phyloP scores from a whole-genome alignment of 1,140 invertebrate genomes.

The Sminthurides bifidus region DNA sequence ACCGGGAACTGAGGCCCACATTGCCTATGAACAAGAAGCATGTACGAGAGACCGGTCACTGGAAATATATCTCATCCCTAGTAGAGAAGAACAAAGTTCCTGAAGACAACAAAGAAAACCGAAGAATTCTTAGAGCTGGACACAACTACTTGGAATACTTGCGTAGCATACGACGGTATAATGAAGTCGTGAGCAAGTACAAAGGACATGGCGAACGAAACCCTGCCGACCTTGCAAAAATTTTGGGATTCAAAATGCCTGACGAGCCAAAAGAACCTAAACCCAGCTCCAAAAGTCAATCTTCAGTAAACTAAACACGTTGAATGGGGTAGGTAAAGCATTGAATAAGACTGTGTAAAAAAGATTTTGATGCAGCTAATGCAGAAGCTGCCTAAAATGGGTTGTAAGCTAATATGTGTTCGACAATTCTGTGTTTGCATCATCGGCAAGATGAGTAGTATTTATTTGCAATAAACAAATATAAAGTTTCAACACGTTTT shows the following conservation, averaged over 20 bases:
- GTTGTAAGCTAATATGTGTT: too few species aligned
- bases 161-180: neutral
- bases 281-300: too few species aligned
- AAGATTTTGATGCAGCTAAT: too few species aligned
- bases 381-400: too few species aligned
- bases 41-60: neutral
- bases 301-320: too few species aligned
- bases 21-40: neutral
- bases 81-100: neutral
- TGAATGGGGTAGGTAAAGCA: too few species aligned
- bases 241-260: neutral
- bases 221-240: neutral
- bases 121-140: neutral
- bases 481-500: too few species aligned
- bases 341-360: too few species aligned
- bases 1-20: neutral
- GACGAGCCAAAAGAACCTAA: neutral
- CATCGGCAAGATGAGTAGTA: too few species aligned
- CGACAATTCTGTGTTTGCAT: too few species aligned
- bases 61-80: constrained; percentile 1
- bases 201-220: neutral
- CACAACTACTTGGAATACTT: neutral
- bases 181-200: neutral
- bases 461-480: too few species aligned
- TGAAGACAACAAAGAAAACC: neutral